Evolutionary conservation across 2,888 invertebrate genomes (phyloP).

Genomic region (Aphelenchoides bicaudatus): DNA sequence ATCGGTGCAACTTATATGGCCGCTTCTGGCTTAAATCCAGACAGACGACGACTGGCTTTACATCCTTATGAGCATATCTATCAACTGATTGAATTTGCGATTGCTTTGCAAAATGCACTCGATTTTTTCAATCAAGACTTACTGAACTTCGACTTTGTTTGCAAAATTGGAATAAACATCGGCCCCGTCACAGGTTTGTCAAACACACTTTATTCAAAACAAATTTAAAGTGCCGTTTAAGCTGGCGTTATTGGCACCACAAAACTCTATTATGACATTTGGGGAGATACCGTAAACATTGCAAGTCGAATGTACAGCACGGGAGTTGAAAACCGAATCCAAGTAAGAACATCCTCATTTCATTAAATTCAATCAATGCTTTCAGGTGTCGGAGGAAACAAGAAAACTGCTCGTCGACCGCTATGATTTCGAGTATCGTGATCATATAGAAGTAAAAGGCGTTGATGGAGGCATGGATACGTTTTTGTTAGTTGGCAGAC

Average conservation of each 20-base stretch:
- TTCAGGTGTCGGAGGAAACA: conserved; percentile 55
- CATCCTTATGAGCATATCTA: conserved; percentile 59
- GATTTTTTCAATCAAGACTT: conserved; percentile 83
- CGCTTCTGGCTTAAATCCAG: conserved; percentile 85
- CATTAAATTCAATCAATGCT: not conserved
- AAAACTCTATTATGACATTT: conserved; percentile 92
- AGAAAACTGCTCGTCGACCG: conserved; percentile 67
- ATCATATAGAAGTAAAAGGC: conserved; percentile 90
- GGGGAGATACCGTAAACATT: conserved; percentile 97
- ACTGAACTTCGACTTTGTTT: conserved; percentile 80
- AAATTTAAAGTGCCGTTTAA: too few species aligned
- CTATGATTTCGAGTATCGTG: conserved; percentile 85
- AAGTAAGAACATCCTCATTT: conserved; percentile 55
- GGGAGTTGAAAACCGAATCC: conserved; percentile 77
- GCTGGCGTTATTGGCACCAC: conserved; percentile 85
- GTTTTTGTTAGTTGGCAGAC: conserved; percentile 52
- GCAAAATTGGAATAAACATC: conserved; percentile 72
- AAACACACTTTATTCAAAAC: too few species aligned
- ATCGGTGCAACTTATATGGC: conserved; percentile 95
- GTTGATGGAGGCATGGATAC: conserved; percentile 65
- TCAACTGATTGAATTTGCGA: conserved; percentile 80
- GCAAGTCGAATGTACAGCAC: conserved; percentile 96
- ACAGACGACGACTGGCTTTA: conserved; percentile 67
- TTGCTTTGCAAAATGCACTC: conserved; percentile 83
- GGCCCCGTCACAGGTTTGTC: conserved; percentile 94